A percentile compares a stretch with the other conserved stretches of the same genome.
These are phyloP conservation scores for Cercopithecus diana DNA, from an alignment of 2,797 vertebrate species.

Conservation along the genomic window DNA sequence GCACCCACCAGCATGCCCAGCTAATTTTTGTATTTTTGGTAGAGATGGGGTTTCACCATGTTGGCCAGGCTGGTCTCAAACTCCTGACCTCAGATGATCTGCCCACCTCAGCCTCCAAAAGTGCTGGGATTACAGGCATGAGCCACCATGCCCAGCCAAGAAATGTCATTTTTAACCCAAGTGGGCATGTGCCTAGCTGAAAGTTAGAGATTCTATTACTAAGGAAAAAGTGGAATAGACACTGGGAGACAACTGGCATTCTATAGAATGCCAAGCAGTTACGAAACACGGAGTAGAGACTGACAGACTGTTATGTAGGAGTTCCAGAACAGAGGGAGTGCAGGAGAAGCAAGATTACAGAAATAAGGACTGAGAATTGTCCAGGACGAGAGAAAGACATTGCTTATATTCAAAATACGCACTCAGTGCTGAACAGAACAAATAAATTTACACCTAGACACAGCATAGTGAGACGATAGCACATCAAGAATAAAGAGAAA, in stretches of 20 bases:
- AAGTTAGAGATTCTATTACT: conserved; percentile 16
- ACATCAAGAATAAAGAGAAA: neutral
- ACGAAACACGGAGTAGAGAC: neutral
- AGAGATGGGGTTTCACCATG: neutral
- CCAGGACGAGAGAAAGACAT: conserved; percentile 22
- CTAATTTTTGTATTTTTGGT: neutral
- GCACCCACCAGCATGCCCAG: neutral
- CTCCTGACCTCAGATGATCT: neutral
- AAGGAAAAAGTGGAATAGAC: neutral
- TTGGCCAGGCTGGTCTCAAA: neutral
- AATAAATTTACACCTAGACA: neutral
- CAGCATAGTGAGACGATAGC: neutral
- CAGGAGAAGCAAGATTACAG: conserved; percentile 54
- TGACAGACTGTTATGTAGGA: neutral
- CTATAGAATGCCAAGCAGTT: neutral
- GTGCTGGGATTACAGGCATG: neutral
- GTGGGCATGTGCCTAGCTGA: neutral
- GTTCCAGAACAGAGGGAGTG: neutral
- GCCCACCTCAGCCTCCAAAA: neutral
- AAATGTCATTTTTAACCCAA: neutral
- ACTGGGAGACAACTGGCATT: neutral
- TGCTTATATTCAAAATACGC: conserved; percentile 36
- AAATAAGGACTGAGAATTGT: conserved; percentile 20
- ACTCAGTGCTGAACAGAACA: conserved; percentile 24
- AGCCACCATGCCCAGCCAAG: neutral